phyloP scores from a whole-genome alignment of 2,113 vertebrate genomes.

The Smithornis capensis region DNA sequence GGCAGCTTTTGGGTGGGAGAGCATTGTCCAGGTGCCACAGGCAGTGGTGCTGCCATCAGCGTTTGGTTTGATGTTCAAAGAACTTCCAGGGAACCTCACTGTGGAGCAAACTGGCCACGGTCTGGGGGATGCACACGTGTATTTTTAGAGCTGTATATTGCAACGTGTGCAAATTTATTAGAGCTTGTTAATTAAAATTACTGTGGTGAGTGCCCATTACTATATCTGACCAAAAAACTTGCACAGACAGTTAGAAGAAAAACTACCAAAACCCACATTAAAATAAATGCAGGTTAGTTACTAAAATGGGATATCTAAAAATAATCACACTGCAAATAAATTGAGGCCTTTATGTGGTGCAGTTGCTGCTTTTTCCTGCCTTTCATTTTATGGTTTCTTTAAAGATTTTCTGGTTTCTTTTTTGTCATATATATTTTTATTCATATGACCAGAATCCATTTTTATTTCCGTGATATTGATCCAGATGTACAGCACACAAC shows the following conservation, averaged over 20 bases:
- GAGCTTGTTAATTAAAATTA: slow-evolving; percentile 62
- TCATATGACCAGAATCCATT: not conserved
- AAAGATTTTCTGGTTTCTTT: slow-evolving; percentile 31
- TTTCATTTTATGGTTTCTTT: slow-evolving; percentile 5
- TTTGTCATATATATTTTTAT: not conserved
- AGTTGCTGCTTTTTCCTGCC: not conserved
- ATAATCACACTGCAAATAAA: slow-evolving; percentile 8
- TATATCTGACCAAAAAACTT: slow-evolving; percentile 33
- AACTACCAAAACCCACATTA: not conserved
- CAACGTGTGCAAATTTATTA: slow-evolving; percentile 56
- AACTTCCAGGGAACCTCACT: not conserved
- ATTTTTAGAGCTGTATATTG: slow-evolving; percentile 27
- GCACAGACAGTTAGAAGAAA: slow-evolving; percentile 21
- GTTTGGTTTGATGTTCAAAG: not conserved
- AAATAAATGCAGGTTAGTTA: slow-evolving; percentile 20
- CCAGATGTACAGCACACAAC: slow-evolving; percentile 3
- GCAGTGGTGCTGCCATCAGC: rapidly evolving
- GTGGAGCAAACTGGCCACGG: not conserved
- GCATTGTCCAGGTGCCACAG: rapidly evolving
- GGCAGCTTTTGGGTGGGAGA: not conserved
- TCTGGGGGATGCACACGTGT: not conserved
- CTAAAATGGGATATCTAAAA: slow-evolving; percentile 24
- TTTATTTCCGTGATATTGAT: slow-evolving; percentile 46
- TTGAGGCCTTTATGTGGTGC: not conserved
- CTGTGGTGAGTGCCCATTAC: slow-evolving; percentile 18